Evolutionary conservation across 2,888 invertebrate genomes (phyloP), one percentile per base, ranked within the genome.

Genomic region (Dryobota labecula): DNA sequence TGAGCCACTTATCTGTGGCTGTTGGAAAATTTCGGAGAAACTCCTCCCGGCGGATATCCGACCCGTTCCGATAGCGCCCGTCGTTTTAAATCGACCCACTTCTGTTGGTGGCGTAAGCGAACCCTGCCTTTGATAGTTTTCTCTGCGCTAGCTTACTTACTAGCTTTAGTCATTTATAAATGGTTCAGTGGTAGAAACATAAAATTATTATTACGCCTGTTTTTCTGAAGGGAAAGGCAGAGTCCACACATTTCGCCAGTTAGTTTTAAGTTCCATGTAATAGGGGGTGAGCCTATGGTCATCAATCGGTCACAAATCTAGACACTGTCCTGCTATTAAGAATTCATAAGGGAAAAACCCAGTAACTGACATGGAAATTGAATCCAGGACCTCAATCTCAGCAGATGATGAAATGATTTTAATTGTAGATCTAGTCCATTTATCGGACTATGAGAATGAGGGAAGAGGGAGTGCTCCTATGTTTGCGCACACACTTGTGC

Each of bases 11-110:
- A 69, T 70, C 60, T 70, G n/a, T 24, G 30, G 51, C 30, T 41
- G 63, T 60, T 76, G 66, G 67, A 53, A 64, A 62, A 70, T 75
- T 70, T 76, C 58, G 66, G 56, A 24, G 70, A 53, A 70, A 66
- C 69, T 71, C 66, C 47, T 51, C 51, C 51, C n/a, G 47, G 33
- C 73, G 80, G 76, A 83, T 69, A 72, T 82, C 83, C 80, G 76
- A 58, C 62, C 70, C 70, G 73, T 62, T 57, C 38, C 64, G 78
- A 73, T 73, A 78, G 71, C 66, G 49, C 15, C 43, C 51, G 70
- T 62, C 83, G 58, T 57, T 70, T 82, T 76, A 76, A 76, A 79
- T 76, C 73, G 76, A 71, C 69, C 70, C 66, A 36, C 24, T 70
- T 64, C 30, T 73, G 45, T 56, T 61, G 58, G 54, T 63, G 36